Percentiles rank a stretch among this genome's conserved stretches.
Evolutionary conservation across 2,113 vertebrate genomes (phyloP).

Genomic region (Polypterus senegalus): DNA sequence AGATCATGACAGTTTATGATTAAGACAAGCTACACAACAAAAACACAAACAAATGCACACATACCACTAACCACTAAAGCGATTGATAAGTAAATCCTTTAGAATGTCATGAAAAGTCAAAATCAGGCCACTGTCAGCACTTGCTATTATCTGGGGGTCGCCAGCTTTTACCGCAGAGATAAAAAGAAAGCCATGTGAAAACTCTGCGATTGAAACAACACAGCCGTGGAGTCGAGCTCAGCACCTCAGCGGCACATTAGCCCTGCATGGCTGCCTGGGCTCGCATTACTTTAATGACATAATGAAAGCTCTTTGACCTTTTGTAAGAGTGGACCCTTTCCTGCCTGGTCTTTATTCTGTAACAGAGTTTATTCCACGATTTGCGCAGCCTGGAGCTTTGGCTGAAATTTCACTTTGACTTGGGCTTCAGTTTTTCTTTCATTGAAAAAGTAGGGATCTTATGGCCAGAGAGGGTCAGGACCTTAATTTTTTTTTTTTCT

Average conservation of each 20-base stretch:
- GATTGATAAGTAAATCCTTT: background rate
- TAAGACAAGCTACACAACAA: constrained; percentile 20
- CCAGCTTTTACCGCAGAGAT: constrained; percentile 32
- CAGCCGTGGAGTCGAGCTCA: constrained; percentile 22
- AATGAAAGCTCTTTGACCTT: constrained; percentile 16
- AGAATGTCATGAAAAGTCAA: background rate
- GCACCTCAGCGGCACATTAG: constrained; percentile 30
- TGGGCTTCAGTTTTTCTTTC: too few relatives aligned
- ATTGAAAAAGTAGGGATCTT: too few relatives aligned
- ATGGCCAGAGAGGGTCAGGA: too few relatives aligned
- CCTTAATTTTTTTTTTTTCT: too few relatives aligned
- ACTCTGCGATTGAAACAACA: constrained; percentile 13
- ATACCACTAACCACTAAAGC: background rate
- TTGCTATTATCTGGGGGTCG: constrained; percentile 37
- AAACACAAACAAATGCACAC: constrained; percentile 8
- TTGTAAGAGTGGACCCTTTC: constrained; percentile 15
- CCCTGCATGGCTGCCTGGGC: constrained; percentile 27
- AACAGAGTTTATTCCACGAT: constrained; percentile 14
- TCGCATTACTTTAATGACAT: constrained; percentile 27
- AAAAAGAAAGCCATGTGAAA: constrained; percentile 32
- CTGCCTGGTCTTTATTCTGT: constrained; percentile 16
- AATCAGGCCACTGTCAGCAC: constrained; percentile 32
- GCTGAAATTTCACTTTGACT: too few relatives aligned
- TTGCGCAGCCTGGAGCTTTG: constrained; percentile 12
- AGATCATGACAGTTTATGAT: constrained; percentile 17